phyloP scores from a whole-genome alignment of 2,797 vertebrate genomes.

The Zenarchopterus dispar region DNA sequence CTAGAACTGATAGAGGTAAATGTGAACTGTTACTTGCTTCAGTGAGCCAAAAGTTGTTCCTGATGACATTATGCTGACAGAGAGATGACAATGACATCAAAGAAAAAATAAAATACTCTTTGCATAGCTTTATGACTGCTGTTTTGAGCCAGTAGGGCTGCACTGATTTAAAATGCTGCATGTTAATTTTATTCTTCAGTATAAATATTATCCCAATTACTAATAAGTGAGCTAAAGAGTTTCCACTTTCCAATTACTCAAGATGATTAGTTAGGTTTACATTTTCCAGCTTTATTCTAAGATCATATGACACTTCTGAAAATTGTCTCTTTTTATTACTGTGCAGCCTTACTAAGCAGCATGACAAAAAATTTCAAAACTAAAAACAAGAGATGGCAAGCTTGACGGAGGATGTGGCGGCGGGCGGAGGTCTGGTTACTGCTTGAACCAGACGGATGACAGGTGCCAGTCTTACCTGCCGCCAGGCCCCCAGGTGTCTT shows the following conservation, averaged over 20 bases:
- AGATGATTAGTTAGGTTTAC: too few relatives aligned
- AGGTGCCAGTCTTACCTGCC: slow-evolving; percentile 86
- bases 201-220: slow-evolving; percentile 12
- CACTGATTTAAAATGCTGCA: slow-evolving; percentile 30
- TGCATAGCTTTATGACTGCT: slow-evolving; percentile 52
- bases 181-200: not conserved
- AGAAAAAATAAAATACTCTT: slow-evolving; percentile 61
- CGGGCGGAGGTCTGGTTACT: slow-evolving; percentile 72
- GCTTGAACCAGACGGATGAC: slow-evolving; percentile 72
- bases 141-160: slow-evolving; percentile 68
- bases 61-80: slow-evolving; percentile 77
- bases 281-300: too few relatives aligned
- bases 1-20: slow-evolving; percentile 9
- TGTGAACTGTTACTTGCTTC: slow-evolving; percentile 6
- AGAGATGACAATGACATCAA: slow-evolving; percentile 78
- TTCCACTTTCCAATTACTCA: slow-evolving; percentile 1
- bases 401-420: slow-evolving; percentile 76
- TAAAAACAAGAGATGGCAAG: slow-evolving; percentile 74
- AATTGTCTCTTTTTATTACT: not conserved
- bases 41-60: slow-evolving; percentile 31
- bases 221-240: not conserved
- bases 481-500: slow-evolving; percentile 86
- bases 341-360: slow-evolving; percentile 72
- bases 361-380: slow-evolving; percentile 61
- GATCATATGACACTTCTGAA: too few relatives aligned